Evolutionary conservation across 2,888 invertebrate genomes (phyloP).

Genomic region (Lumbricus terrestris): DNA sequence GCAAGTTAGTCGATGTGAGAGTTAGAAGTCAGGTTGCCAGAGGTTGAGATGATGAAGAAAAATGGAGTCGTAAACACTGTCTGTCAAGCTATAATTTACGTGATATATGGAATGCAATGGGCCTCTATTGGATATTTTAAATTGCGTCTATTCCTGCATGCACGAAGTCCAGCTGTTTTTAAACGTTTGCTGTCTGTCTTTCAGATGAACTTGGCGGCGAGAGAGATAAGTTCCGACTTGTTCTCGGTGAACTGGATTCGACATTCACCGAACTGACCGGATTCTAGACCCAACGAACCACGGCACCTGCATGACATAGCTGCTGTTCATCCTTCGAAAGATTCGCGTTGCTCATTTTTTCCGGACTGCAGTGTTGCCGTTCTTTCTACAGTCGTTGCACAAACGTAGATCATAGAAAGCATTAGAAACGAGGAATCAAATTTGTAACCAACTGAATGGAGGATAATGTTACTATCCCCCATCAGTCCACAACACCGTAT

Average conservation of each 20-base stretch:
- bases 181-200: neutral
- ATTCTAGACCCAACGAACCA: constrained; percentile 12
- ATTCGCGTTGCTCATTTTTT: neutral
- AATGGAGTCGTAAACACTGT: too few relatives aligned
- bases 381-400: neutral
- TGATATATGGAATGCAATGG: too few relatives aligned
- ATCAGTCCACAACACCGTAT: too few relatives aligned
- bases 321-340: neutral
- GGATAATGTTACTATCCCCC: neutral
- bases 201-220: constrained; percentile 31
- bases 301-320: too few relatives aligned
- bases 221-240: constrained; percentile 31
- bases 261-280: constrained; percentile 33
- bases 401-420: neutral
- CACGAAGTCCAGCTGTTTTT: too few relatives aligned
- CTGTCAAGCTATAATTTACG: too few relatives aligned
- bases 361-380: neutral
- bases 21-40: too few relatives aligned
- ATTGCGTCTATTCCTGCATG: too few relatives aligned
- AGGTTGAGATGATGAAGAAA: too few relatives aligned
- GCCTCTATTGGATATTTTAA: too few relatives aligned
- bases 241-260: constrained; percentile 30
- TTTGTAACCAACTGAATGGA: neutral
- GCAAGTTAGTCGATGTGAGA: too few relatives aligned
- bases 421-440: neutral